These are phyloP conservation scores for Tupaia tana DNA, from an alignment of 2,113 vertebrate species.

Conservation along the genomic window DNA sequence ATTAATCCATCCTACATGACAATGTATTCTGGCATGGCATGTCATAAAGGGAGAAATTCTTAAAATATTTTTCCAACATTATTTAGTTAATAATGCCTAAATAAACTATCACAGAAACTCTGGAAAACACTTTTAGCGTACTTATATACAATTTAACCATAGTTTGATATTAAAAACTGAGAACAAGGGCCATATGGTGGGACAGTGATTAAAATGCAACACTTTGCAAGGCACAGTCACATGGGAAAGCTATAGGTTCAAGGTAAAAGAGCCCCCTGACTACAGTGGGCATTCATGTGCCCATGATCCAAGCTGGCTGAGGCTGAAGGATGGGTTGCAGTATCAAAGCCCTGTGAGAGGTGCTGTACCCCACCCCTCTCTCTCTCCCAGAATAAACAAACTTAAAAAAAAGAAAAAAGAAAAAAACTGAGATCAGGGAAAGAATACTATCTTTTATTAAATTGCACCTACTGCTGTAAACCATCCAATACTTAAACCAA, in stretches of 20 bases:
- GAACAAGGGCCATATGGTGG: background rate
- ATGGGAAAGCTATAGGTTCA: too few species aligned
- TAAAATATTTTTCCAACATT: conserved; percentile 45
- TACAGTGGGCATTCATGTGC: too few species aligned
- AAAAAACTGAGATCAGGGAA: background rate
- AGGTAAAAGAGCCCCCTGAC: too few species aligned
- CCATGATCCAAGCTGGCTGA: too few species aligned
- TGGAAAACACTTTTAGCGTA: background rate
- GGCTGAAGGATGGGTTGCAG: too few species aligned
- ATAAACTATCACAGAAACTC: conserved; percentile 5
- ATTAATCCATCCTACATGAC: background rate
- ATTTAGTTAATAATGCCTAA: background rate
- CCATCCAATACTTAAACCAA: background rate
- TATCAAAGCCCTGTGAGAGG: too few species aligned
- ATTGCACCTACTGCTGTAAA: background rate
- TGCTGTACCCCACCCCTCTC: too few species aligned
- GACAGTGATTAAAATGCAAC: too few species aligned
- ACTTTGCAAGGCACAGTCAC: too few species aligned
- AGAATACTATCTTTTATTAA: background rate
- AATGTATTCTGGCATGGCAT: background rate
- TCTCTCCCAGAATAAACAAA: too few species aligned
- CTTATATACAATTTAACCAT: background rate
- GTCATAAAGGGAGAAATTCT: background rate
- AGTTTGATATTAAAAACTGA: conserved; percentile 27
- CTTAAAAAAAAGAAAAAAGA: too few species aligned